These are phyloP conservation scores for Onychostruthus taczanowskii DNA, from an alignment of 2,113 vertebrate species.

Conservation along the genomic window DNA sequence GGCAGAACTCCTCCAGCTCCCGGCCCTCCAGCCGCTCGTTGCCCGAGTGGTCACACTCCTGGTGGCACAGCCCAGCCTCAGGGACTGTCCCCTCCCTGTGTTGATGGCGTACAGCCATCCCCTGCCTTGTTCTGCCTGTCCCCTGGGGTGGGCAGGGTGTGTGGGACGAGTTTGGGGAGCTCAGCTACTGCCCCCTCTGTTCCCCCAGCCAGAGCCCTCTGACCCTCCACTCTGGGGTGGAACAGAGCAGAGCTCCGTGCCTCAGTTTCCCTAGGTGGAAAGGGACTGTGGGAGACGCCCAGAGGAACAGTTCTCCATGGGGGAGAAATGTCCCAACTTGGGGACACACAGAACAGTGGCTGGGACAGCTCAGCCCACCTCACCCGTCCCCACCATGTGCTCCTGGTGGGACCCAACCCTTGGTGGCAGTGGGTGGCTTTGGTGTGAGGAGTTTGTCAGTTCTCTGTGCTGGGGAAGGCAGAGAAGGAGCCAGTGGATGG, in stretches of 20 bases:
- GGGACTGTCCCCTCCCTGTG: not conserved
- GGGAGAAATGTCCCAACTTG: not conserved
- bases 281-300: not conserved
- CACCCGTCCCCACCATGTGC: not conserved
- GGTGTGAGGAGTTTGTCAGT: not conserved
- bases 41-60: conserved; percentile 89
- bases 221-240: not conserved
- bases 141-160: rapidly evolving
- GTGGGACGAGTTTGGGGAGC: not conserved
- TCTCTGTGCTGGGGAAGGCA: not conserved
- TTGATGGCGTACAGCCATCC: rapidly evolving
- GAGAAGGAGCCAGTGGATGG: rapidly evolving
- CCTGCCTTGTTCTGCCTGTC: not conserved
- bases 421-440: not conserved
- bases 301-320: not conserved
- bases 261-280: not conserved
- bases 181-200: not conserved
- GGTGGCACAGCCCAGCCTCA: not conserved
- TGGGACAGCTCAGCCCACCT: not conserved
- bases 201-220: not conserved
- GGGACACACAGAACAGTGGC: rapidly evolving
- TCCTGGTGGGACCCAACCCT: rapidly evolving
- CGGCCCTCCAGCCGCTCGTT: conserved; percentile 84
- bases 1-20: conserved; percentile 92
- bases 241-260: not conserved